Evolutionary conservation across 2,888 invertebrate genomes (phyloP).

Genomic region (Rotaria macrura): DNA sequence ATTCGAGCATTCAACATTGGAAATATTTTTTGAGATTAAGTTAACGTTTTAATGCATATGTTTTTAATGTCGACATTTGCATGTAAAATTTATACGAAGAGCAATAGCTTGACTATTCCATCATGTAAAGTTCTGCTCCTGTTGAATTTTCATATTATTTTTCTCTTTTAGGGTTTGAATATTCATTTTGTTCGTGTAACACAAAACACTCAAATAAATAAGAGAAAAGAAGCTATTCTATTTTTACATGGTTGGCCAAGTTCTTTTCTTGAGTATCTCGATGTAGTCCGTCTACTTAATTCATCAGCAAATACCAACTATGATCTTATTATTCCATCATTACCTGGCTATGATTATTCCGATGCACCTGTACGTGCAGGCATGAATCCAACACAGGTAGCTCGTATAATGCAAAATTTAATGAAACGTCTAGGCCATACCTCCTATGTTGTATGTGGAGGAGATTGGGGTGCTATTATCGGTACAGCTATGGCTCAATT

Average conservation of each 20-base stretch:
- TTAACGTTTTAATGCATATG: too few species aligned
- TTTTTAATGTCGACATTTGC: too few species aligned
- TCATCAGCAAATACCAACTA: conserved; percentile 40
- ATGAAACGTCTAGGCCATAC: conserved; percentile 61
- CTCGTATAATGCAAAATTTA: conserved; percentile 57
- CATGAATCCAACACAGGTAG: conserved; percentile 40
- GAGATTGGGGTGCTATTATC: conserved; percentile 69
- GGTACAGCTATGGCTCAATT: conserved; percentile 58
- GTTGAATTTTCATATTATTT: too few species aligned
- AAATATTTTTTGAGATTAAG: too few species aligned
- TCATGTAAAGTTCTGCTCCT: too few species aligned
- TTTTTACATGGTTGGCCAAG: conserved; percentile 78
- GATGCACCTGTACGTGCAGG: conserved; percentile 52
- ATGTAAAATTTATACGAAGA: too few species aligned
- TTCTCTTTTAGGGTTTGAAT: conserved; percentile 60
- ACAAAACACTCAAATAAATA: conserved; percentile 47
- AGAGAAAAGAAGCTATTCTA: conserved; percentile 55
- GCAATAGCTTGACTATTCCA: too few species aligned
- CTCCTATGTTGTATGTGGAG: conserved; percentile 64
- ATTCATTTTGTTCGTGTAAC: conserved; percentile 67
- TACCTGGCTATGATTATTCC: conserved; percentile 56
- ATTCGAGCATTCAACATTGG: too few species aligned
- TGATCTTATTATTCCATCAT: conserved; percentile 52
- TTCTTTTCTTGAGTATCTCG: conserved; percentile 63
- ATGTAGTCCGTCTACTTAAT: conserved; percentile 38